Evolutionary conservation across 2,113 vertebrate genomes (phyloP).

Genomic region (Ochotona curzoniae): DNA sequence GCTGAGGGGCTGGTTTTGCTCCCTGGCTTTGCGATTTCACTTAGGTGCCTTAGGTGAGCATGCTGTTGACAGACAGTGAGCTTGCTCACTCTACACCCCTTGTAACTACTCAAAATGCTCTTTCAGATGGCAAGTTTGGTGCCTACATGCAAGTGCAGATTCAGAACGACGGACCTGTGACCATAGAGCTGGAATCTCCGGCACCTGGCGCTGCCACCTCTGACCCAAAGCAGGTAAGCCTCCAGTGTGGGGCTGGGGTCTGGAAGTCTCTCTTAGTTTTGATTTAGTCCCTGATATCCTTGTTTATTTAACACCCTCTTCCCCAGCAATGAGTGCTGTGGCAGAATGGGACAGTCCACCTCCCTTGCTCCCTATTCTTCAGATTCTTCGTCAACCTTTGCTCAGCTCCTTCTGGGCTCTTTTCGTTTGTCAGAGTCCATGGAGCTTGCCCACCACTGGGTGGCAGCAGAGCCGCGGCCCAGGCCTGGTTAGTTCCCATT

Average conservation of each 20-base stretch:
- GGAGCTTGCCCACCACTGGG: neutral
- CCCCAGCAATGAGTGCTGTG: neutral
- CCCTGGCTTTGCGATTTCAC: neutral
- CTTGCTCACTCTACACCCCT: conserved; percentile 5
- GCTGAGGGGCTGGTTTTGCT: neutral
- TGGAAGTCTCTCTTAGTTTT: neutral
- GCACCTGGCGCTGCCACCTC: conserved; percentile 81
- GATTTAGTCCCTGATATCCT: neutral
- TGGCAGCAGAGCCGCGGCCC: conserved; percentile 58
- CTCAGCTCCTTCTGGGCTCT: neutral
- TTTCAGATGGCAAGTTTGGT: conserved; percentile 95
- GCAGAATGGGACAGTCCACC: neutral
- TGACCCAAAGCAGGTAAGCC: conserved; percentile 93
- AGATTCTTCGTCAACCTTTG: neutral
- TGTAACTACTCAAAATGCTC: conserved; percentile 30
- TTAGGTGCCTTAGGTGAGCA: neutral
- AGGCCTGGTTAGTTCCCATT: neutral
- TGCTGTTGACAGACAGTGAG: neutral
- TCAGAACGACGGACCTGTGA: conserved; percentile 98
- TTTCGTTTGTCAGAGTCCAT: neutral
- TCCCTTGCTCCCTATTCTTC: neutral
- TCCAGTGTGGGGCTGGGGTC: neutral
- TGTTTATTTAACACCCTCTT: neutral
- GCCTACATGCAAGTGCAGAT: conserved; percentile 97
- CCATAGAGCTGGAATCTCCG: conserved; percentile 94